Evolutionary conservation across 1,140 invertebrate genomes (phyloP).

Genomic region (Aphelinus certus): DNA sequence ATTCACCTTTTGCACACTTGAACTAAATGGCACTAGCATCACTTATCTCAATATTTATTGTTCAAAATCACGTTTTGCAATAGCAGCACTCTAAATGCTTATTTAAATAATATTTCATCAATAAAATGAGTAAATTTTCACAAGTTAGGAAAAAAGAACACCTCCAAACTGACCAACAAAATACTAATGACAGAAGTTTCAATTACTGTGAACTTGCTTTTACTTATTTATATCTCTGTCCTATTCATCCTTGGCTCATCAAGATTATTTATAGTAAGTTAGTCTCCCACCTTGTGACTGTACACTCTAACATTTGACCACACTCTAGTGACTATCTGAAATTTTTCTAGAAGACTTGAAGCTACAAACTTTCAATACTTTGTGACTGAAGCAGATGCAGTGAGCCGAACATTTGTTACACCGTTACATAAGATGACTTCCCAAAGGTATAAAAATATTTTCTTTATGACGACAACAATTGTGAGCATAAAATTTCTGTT

Average conservation of each 20-base stretch:
- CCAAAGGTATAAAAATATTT: slow-evolving; percentile 29
- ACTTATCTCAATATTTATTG: neutral
- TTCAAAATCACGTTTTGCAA: slow-evolving; percentile 6
- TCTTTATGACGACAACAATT: neutral
- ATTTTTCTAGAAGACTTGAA: slow-evolving; percentile 7
- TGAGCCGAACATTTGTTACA: neutral
- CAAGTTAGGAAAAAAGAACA: neutral
- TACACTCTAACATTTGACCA: slow-evolving; percentile 34
- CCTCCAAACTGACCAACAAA: slow-evolving; percentile 20
- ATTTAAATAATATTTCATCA: slow-evolving; percentile 16
- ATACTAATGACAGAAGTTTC: slow-evolving; percentile 38
- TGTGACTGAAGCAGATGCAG: slow-evolving; percentile 5
- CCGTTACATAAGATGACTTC: slow-evolving; percentile 17
- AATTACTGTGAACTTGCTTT: slow-evolving; percentile 45
- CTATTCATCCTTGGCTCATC: slow-evolving; percentile 59
- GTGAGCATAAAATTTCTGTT: neutral
- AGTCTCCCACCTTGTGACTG: slow-evolving; percentile 44
- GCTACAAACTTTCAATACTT: slow-evolving; percentile 3
- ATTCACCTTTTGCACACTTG: slow-evolving; percentile 25
- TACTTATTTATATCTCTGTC: slow-evolving; percentile 61
- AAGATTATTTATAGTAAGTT: slow-evolving; percentile 56
- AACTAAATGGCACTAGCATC: slow-evolving; percentile 14
- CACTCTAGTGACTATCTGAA: slow-evolving; percentile 17
- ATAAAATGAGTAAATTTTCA: neutral
- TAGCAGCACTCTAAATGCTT: neutral